phyloP scores from a whole-genome alignment of 1,140 invertebrate genomes.

The Venustaconcha ellipsiformis region DNA sequence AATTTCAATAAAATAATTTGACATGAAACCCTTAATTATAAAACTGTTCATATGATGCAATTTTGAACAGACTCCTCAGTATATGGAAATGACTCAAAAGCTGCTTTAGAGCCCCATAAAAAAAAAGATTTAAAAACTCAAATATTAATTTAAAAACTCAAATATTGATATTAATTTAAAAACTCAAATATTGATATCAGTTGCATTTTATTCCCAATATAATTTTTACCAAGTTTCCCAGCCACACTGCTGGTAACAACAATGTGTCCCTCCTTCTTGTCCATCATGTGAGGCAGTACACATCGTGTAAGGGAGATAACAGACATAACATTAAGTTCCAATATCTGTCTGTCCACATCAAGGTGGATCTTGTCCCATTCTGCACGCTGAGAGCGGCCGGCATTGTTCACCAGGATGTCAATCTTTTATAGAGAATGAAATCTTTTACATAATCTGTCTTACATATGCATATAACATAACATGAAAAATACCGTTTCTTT shows the following conservation, averaged over 20 bases:
- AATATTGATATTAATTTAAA: background rate
- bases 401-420: slow-evolving; percentile 70
- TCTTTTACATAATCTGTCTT: background rate
- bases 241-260: slow-evolving; percentile 68
- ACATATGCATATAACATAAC: background rate
- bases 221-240: slow-evolving; percentile 78
- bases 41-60: too few species aligned
- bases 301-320: slow-evolving; percentile 75
- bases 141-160: background rate
- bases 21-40: too few species aligned
- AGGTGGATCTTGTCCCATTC: slow-evolving; percentile 82
- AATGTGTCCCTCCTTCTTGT: slow-evolving; percentile 65
- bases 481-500: too few species aligned
- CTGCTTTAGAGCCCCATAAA: too few species aligned
- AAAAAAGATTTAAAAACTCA: background rate
- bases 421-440: slow-evolving; percentile 41
- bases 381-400: slow-evolving; percentile 80
- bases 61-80: background rate
- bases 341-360: slow-evolving; percentile 81
- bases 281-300: slow-evolving; percentile 67
- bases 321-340: slow-evolving; percentile 87
- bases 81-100: background rate
- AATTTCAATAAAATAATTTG: too few species aligned
- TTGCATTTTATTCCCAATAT: background rate
- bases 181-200: background rate